Percentiles rank a stretch among this genome's conserved stretches.
Evolutionary conservation across 2,888 invertebrate genomes (phyloP).

Genomic region (Furcula furcula): DNA sequence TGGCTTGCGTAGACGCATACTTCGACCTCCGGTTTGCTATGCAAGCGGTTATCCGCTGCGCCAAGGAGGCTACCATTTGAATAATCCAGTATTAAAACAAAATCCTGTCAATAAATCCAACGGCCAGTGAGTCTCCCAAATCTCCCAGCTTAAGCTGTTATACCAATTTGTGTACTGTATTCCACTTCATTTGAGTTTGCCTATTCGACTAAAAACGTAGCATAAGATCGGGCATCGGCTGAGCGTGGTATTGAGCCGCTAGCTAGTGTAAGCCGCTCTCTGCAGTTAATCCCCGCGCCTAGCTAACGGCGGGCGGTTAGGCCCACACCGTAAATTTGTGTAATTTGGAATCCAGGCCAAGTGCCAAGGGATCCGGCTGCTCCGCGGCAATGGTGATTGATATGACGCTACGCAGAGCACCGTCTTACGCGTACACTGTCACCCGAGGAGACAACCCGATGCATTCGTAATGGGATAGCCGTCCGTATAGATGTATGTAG

Average conservation of each 20-base stretch:
- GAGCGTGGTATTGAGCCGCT: constrained; percentile 66
- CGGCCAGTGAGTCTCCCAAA: no score
- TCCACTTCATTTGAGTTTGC: constrained; percentile 7
- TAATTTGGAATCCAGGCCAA: constrained; percentile 80
- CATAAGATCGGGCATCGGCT: constrained; percentile 56
- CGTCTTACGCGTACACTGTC: constrained; percentile 54
- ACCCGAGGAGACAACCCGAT: constrained; percentile 50
- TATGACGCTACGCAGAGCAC: constrained; percentile 66
- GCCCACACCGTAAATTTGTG: constrained; percentile 78
- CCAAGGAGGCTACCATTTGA: no score
- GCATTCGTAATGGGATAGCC: constrained; percentile 58
- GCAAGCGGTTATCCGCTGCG: no score
- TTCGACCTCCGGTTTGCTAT: no score
- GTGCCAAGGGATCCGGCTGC: constrained; percentile 74
- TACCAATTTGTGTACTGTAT: constrained; percentile 1
- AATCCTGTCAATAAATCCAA: neutral
- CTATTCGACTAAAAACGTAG: constrained; percentile 40
- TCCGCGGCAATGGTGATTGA: constrained; percentile 76
- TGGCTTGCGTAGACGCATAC: no score
- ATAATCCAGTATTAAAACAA: no score
- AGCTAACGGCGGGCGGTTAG: constrained; percentile 67
- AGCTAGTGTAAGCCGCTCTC: constrained; percentile 68
- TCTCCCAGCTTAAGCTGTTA: neutral
- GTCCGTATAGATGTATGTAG: constrained; percentile 21
- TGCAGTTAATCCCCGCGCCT: constrained; percentile 65